Evolutionary conservation across 1,140 invertebrate species (phyloP).

Genomic region (Nephotettix cincticeps): DNA sequence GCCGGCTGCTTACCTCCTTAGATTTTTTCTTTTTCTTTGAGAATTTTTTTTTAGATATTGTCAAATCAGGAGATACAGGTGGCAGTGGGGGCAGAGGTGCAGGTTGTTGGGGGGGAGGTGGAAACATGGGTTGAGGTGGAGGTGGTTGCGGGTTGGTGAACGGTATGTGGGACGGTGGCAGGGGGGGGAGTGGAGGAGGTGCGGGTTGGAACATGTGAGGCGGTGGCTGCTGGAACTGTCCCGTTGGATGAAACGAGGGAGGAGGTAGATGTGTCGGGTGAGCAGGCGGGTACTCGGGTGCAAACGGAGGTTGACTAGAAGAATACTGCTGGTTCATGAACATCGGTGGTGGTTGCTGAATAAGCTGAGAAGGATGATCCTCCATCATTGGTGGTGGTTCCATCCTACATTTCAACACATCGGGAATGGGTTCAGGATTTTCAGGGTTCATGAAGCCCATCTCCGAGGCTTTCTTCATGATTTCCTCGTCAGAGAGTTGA

Average conservation of each 20-base stretch:
- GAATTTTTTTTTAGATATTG: neutral
- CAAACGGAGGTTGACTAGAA: conserved; percentile 7
- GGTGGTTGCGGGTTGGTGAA: conserved; percentile 29
- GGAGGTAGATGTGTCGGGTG: conserved; percentile 1
- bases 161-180: conserved; percentile 27
- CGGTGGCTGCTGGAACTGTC: conserved; percentile 5
- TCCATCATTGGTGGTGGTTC: neutral
- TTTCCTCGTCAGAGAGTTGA: conserved; percentile 34
- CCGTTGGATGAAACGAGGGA: conserved; percentile 3
- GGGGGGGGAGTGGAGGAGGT: conserved; percentile 18
- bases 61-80: neutral
- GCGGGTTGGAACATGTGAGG: conserved; percentile 14
- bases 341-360: neutral
- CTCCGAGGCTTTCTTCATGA: conserved; percentile 37
- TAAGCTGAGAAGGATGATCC: too few relatives aligned
- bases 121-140: neutral
- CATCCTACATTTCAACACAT: neutral
- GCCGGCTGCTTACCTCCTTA: neutral
- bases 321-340: neutral
- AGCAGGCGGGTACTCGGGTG: neutral
- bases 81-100: conserved; percentile 26
- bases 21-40: neutral
- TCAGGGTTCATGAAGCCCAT: conserved; percentile 32
- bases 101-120: conserved; percentile 29
- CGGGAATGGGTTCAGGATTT: conserved; percentile 6